phyloP scores from a whole-genome alignment of 2,113 vertebrate species.

The Vimba vimba region DNA sequence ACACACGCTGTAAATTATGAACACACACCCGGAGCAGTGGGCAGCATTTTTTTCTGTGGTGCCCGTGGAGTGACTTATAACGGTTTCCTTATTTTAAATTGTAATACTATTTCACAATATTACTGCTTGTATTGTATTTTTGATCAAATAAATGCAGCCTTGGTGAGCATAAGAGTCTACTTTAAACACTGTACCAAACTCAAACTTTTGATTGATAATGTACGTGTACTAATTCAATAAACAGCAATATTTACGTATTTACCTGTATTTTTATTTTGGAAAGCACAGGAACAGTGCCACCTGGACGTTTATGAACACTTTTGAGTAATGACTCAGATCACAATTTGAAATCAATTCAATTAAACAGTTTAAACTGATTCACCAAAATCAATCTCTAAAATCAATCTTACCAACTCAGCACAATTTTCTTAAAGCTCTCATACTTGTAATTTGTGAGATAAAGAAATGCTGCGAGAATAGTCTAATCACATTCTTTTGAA shows the following conservation, averaged over 20 bases:
- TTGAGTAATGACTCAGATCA: neutral
- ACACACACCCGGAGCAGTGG: too few relatives aligned
- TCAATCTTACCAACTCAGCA: neutral
- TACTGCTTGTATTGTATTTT: neutral
- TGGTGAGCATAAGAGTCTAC: neutral
- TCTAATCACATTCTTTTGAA: neutral
- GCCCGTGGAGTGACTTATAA: too few relatives aligned
- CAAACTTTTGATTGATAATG: neutral
- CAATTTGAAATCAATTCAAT: neutral
- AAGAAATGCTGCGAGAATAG: neutral
- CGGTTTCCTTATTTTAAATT: too few relatives aligned
- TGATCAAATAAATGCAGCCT: neutral
- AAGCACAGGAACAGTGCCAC: neutral
- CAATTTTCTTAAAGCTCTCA: too few relatives aligned
- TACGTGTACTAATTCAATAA: neutral
- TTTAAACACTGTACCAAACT: neutral
- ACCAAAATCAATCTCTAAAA: too few relatives aligned
- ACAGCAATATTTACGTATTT: neutral
- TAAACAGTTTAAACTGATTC: too few relatives aligned
- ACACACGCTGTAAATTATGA: too few relatives aligned
- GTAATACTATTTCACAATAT: neutral
- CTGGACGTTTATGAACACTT: neutral
- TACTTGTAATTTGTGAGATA: neutral
- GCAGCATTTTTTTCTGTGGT: too few relatives aligned
- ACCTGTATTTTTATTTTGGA: neutral